A percentile compares a stretch with the other conserved stretches of the same genome.
phyloP scores from a whole-genome alignment of 2,888 invertebrate species.

The Lasioglossum leucozonium region DNA sequence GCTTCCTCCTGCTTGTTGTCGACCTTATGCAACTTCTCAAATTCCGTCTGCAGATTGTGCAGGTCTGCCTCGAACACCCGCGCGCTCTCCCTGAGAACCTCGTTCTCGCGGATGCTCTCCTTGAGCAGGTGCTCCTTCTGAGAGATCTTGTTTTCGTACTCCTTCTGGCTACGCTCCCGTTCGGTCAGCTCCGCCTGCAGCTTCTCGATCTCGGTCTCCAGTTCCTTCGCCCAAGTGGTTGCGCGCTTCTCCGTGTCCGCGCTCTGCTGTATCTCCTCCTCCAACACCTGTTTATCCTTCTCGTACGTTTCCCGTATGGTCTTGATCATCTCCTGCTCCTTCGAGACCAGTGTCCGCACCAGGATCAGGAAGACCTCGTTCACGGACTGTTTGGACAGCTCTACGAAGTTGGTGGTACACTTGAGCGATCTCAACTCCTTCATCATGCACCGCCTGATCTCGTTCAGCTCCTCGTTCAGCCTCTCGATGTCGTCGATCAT shows the following conservation, averaged over 20 bases:
- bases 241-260: constrained; percentile 75
- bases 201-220: constrained; percentile 80
- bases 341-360: constrained; percentile 75
- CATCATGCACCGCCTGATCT: constrained; percentile 67
- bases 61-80: constrained; percentile 73
- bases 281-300: constrained; percentile 68
- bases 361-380: constrained; percentile 76
- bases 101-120: constrained; percentile 76
- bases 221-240: constrained; percentile 74
- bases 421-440: constrained; percentile 77
- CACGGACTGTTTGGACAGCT: constrained; percentile 65
- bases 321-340: constrained; percentile 78
- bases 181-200: constrained; percentile 74
- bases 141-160: constrained; percentile 60
- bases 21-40: constrained; percentile 67
- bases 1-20: constrained; percentile 58
- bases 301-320: constrained; percentile 68
- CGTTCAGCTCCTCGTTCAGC: constrained; percentile 78
- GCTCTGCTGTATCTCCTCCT: constrained; percentile 75
- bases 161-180: constrained; percentile 65
- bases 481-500: constrained; percentile 72
- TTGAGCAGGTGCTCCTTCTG: constrained; percentile 72
- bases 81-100: constrained; percentile 73
- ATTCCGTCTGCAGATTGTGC: constrained; percentile 72
- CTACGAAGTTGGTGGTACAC: constrained; percentile 39